Conservation (phyloP, 2,888 invertebrate genomes). For the Nephrotoma guestfalica region DNA sequence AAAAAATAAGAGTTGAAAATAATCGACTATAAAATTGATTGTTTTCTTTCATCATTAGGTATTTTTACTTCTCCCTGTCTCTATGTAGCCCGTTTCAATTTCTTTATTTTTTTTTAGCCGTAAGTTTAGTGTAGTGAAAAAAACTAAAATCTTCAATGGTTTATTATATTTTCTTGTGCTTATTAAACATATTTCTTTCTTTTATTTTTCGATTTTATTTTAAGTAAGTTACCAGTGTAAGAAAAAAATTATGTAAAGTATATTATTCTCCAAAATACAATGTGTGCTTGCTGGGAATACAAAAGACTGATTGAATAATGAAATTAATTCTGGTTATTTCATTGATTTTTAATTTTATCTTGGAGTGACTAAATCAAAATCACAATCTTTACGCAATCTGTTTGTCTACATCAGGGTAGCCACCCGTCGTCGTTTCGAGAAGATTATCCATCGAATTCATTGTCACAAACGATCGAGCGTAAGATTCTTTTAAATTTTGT, state of each 20-base stretch:
- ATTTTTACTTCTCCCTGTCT: background rate
- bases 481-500: too few species aligned
- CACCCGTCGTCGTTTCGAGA: too few species aligned
- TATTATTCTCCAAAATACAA: background rate
- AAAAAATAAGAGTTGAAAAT: background rate
- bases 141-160: background rate
- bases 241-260: background rate
- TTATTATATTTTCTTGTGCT: background rate
- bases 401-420: too few species aligned
- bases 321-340: background rate
- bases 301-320: background rate
- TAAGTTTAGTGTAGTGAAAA: background rate
- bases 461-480: too few species aligned
- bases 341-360: background rate
- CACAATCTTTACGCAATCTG: too few species aligned
- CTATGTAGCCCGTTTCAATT: too few species aligned
- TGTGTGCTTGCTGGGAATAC: background rate
- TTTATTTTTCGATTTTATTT: background rate
- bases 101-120: background rate
- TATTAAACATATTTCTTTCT: background rate
- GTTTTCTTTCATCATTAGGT: background rate
- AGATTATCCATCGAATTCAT: too few species aligned
- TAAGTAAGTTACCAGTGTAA: background rate
- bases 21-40: background rate
- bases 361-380: too few species aligned